These are phyloP conservation scores for Basileuterus tristriatus DNA, from an alignment of 2,797 vertebrate species.

Conservation along the genomic window DNA sequence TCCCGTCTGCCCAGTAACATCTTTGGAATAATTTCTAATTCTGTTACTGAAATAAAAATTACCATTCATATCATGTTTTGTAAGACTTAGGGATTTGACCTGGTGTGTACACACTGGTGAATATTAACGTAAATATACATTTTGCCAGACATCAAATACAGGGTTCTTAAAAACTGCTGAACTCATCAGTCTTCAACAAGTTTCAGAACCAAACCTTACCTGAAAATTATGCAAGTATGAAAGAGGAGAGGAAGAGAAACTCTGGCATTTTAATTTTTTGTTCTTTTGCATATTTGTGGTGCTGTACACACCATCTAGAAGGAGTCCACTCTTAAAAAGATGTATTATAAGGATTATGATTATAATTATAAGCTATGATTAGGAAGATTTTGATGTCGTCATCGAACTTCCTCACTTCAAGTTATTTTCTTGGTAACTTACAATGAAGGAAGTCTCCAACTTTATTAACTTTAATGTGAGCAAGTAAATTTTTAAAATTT, in stretches of 20 bases:
- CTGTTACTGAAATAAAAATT: neutral
- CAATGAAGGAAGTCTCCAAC: neutral
- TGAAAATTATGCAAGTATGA: neutral
- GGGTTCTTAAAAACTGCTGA: neutral
- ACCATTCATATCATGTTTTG: neutral
- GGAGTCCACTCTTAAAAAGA: neutral
- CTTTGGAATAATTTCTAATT: neutral
- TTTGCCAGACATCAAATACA: neutral
- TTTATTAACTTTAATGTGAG: neutral
- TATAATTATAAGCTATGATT: neutral
- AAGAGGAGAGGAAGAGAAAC: neutral
- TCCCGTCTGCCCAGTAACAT: rapidly evolving
- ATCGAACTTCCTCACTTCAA: neutral
- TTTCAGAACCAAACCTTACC: neutral
- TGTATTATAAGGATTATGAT: neutral
- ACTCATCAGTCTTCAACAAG: neutral
- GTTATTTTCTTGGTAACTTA: neutral
- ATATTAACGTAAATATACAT: neutral
- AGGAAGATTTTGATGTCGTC: neutral
- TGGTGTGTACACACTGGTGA: neutral
- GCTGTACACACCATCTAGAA: neutral
- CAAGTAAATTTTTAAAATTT: neutral
- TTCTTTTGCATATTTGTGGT: neutral
- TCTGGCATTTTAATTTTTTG: neutral
- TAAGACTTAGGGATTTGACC: neutral